These are phyloP conservation scores for Corbicula japonica DNA, from an alignment of 2,888 invertebrate genomes.

Conservation along the genomic window DNA sequence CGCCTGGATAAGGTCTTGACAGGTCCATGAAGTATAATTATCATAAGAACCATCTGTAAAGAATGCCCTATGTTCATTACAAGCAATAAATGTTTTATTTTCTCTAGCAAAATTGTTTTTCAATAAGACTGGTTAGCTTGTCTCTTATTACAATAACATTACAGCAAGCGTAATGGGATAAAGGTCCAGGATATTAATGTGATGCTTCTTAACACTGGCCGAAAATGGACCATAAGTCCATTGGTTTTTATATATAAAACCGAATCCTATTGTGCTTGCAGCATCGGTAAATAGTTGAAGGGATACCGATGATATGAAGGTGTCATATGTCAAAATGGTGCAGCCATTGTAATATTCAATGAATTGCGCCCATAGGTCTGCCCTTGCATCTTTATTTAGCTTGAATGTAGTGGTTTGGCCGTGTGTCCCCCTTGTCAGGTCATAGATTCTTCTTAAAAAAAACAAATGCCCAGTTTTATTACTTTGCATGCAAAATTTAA, in stretches of 20 bases:
- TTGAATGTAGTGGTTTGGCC: too few species aligned
- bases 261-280: constrained; percentile 38
- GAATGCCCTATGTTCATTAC: too few species aligned
- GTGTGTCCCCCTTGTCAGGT: constrained; percentile 25
- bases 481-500: constrained; percentile 48
- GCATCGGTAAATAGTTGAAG: constrained; percentile 33
- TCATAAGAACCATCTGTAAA: too few species aligned
- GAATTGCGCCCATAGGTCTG: constrained; percentile 39
- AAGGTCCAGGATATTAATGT: constrained; percentile 45
- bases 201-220: constrained; percentile 7
- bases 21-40: too few species aligned
- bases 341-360: constrained; percentile 38
- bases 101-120: too few species aligned
- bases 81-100: too few species aligned
- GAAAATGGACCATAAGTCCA: constrained; percentile 46
- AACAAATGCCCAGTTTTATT: constrained; percentile 44
- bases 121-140: too few species aligned
- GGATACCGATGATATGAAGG: constrained; percentile 35
- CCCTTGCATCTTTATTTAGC: constrained; percentile 20
- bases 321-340: constrained; percentile 37
- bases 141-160: too few species aligned
- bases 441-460: constrained; percentile 42
- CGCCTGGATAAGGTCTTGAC: too few species aligned
- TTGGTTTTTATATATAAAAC: constrained; percentile 11
- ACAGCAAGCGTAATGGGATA: constrained; percentile 50